phyloP scores from a whole-genome alignment of 2,113 vertebrate species.

The Vicugna pacos region DNA sequence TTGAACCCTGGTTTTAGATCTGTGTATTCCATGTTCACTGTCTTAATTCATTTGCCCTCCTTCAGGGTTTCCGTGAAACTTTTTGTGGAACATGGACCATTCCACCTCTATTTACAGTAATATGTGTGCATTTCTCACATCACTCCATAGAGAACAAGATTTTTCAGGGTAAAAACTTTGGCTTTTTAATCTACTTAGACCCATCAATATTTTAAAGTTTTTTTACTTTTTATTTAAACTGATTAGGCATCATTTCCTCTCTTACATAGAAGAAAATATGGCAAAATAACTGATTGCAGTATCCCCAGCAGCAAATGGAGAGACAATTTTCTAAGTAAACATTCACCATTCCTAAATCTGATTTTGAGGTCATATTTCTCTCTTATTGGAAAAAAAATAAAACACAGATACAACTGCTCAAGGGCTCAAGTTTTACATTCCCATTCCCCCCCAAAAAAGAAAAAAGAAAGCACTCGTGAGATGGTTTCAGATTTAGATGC shows the following conservation, averaged over 20 bases:
- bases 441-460: neutral
- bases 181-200: neutral
- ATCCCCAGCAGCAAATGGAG: neutral
- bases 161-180: neutral
- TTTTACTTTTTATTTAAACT: constrained; percentile 50
- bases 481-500: constrained; percentile 72
- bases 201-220: neutral
- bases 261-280: neutral
- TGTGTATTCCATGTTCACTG: neutral
- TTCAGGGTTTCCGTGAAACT: neutral
- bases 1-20: neutral
- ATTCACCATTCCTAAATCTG: constrained; percentile 29
- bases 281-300: neutral
- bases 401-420: constrained; percentile 58
- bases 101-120: neutral
- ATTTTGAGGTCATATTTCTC: constrained; percentile 52
- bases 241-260: neutral
- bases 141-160: neutral
- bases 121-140: neutral
- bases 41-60: neutral
- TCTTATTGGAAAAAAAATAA: constrained; percentile 56
- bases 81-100: neutral
- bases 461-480: constrained; percentile 12
- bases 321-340: constrained; percentile 52
- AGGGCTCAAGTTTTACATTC: constrained; percentile 69